These are phyloP conservation scores for Dendrolimus pini DNA, from an alignment of 2,888 invertebrate species.

Conservation along the genomic window DNA sequence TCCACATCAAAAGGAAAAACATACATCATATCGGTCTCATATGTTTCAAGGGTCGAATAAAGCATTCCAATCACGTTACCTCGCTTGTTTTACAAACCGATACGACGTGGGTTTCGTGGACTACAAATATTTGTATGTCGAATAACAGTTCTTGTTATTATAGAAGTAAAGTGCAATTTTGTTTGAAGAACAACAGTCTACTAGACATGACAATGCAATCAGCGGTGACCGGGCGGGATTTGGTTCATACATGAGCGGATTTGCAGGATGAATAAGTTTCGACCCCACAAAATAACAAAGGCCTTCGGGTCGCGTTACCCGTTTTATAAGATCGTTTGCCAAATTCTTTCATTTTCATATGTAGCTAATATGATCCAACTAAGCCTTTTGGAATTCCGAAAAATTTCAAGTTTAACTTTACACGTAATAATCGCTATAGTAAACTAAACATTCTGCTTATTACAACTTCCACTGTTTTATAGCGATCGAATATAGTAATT, in stretches of 20 bases:
- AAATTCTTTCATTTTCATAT: conserved; percentile 47
- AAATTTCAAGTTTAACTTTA: too few relatives aligned
- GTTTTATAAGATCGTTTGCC: conserved; percentile 65
- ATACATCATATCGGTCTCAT: conserved; percentile 71
- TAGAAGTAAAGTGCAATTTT: conserved; percentile 22
- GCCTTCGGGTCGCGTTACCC: conserved; percentile 59
- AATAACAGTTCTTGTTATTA: conserved; percentile 19
- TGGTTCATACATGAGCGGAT: conserved; percentile 75
- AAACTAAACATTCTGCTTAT: too few relatives aligned
- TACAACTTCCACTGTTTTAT: too few relatives aligned
- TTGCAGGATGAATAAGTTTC: conserved; percentile 76
- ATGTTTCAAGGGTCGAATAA: conserved; percentile 67
- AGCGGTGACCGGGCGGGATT: conserved; percentile 75
- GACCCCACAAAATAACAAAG: conserved; percentile 73
- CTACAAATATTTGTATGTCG: conserved; percentile 14
- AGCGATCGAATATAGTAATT: too few relatives aligned
- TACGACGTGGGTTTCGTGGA: conserved; percentile 52
- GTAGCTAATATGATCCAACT: background rate
- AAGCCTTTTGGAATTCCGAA: too few relatives aligned
- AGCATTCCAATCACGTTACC: conserved; percentile 74
- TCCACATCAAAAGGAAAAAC: conserved; percentile 61
- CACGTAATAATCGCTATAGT: too few relatives aligned
- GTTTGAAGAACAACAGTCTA: conserved; percentile 22
- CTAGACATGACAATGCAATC: conserved; percentile 76
- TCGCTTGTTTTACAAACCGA: conserved; percentile 75